Evolutionary conservation across 2,113 vertebrate species (phyloP), one percentile per base, ranked within the genome.

Genomic region (Onychorhynchus coronatus): DNA sequence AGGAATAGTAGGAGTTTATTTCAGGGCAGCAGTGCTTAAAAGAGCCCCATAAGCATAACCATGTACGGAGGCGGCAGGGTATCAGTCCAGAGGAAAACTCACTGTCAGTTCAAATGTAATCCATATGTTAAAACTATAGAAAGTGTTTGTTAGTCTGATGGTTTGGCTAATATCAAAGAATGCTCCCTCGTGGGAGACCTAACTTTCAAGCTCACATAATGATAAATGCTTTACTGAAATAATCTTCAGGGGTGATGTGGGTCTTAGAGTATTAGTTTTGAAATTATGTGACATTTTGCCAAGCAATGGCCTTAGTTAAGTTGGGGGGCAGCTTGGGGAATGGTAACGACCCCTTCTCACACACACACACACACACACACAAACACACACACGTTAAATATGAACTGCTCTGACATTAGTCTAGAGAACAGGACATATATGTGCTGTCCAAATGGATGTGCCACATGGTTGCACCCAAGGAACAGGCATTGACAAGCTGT

Each of bases 41-140:
- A 91, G 83, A 91, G 53, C 68, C 20, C 59, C 33, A 72, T 84
- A 94, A 92, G 88, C 73, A 84, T 91, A 96, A 81, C 83, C 95
- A 81, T 88, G 88, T 93, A 96, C 25, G 61, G 96, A 90, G 92
- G 73, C 27, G 0, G 88, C 56, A 87, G 91, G n/a, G 28, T 96
- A 94, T 96, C 88, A 82, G 93, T 89, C 71, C 96, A 81, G 76
- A 94, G 58, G 79, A 96, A 96, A 91, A 94, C 70, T 87, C 80
- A 31, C 76, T 97, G 93, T 94, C 80, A 68, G 77, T 95, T 95
- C 93, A 96, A 96, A 96, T 97, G 93, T 75, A 89, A 92, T 95
- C 92, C 96, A 96, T 96, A 92, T 97, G 96, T 92, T 97, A 95
- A 89, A 94, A 92, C 85, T 95, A 83, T 84, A 95, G 92, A 95